These are phyloP conservation scores for Tridacna crocea DNA, from an alignment of 2,888 invertebrate species.

Conservation along the genomic window DNA sequence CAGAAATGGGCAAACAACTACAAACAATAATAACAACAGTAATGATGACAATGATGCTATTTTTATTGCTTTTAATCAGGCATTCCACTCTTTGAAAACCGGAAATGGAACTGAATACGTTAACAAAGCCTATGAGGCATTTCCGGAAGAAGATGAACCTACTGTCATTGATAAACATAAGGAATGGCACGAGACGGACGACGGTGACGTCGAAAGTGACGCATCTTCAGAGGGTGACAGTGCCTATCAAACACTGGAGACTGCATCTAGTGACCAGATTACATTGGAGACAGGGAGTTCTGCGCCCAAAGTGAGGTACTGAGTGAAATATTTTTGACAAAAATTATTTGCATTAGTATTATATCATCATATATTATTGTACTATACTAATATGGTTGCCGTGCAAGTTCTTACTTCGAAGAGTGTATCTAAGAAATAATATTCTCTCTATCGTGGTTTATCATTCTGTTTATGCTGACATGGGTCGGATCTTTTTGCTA, in stretches of 20 bases:
- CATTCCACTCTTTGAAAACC: conserved; percentile 26
- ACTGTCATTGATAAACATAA: background rate
- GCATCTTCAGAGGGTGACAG: conserved; percentile 15
- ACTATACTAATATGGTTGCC: too few species aligned
- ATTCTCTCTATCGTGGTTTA: too few species aligned
- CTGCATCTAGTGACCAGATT: background rate
- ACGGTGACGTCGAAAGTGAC: conserved; percentile 30
- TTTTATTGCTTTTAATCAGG: conserved; percentile 24
- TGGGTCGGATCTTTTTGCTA: too few species aligned
- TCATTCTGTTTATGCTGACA: too few species aligned
- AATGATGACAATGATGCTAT: background rate
- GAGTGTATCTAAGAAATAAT: too few species aligned
- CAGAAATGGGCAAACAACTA: too few species aligned
- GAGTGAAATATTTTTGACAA: too few species aligned
- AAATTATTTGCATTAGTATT: too few species aligned
- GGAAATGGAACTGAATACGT: conserved; percentile 22
- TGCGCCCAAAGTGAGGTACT: conserved; percentile 36
- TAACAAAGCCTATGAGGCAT: conserved; percentile 42
- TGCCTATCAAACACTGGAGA: conserved; percentile 23
- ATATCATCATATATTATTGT: too few species aligned
- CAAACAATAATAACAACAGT: background rate
- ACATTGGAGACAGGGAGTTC: background rate
- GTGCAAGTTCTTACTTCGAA: too few species aligned
- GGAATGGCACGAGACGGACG: conserved; percentile 20
- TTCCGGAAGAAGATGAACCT: conserved; percentile 36